These are phyloP conservation scores for Plectrocnemia conspersa DNA, from an alignment of 1,140 invertebrate species.

Conservation along the genomic window DNA sequence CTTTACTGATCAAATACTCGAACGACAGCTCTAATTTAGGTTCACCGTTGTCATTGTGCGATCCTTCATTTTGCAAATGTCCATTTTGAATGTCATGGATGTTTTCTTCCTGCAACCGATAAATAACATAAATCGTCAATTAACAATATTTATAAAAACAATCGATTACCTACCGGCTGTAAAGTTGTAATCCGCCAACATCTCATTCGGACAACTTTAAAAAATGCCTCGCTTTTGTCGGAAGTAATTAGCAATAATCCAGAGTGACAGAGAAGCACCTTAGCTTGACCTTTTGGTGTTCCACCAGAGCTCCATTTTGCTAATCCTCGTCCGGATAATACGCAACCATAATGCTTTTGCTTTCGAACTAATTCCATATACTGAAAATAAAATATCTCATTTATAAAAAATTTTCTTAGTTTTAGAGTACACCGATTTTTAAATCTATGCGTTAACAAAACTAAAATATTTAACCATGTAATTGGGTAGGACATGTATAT, in stretches of 20 bases:
- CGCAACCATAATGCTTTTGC: slow-evolving; percentile 83
- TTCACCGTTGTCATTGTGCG: slow-evolving; percentile 14
- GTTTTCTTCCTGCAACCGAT: slow-evolving; percentile 21
- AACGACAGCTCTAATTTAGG: slow-evolving; percentile 77
- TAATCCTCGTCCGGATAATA: slow-evolving; percentile 65
- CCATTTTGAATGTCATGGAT: slow-evolving; percentile 20
- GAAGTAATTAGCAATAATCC: slow-evolving; percentile 34
- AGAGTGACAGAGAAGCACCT: slow-evolving; percentile 21
- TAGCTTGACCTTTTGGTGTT: slow-evolving; percentile 12
- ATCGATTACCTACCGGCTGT: slow-evolving; percentile 60
- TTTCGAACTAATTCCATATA: slow-evolving; percentile 77
- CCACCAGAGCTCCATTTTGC: slow-evolving; percentile 39
- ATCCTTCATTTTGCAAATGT: slow-evolving; percentile 21
- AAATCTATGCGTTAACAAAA: too few relatives aligned
- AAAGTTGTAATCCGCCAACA: slow-evolving; percentile 94
- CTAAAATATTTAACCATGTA: too few relatives aligned
- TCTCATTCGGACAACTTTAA: slow-evolving; percentile 91
- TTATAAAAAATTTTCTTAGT: neutral
- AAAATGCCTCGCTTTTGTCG: slow-evolving; percentile 66
- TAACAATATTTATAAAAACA: slow-evolving; percentile 2
- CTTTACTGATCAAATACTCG: slow-evolving; percentile 92
- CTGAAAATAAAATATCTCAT: slow-evolving; percentile 51
- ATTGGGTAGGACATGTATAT: too few relatives aligned
- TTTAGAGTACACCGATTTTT: slow-evolving; percentile 1
- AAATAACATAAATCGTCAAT: neutral